These are phyloP conservation scores for Varecia variegata DNA, from an alignment of 2,797 vertebrate genomes.

Conservation along the genomic window DNA sequence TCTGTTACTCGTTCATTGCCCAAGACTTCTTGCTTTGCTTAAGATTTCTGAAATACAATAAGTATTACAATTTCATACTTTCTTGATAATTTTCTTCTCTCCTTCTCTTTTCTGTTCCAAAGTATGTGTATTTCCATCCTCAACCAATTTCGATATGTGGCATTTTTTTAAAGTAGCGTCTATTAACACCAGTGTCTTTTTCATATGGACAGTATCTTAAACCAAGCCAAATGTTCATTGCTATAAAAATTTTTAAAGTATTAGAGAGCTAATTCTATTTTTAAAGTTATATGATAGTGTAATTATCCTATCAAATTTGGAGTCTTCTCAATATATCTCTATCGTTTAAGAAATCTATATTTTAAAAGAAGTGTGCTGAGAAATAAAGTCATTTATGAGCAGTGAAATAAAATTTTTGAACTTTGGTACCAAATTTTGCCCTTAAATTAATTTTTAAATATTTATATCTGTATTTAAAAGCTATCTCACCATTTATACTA, in stretches of 20 bases:
- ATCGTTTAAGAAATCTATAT: constrained; percentile 37
- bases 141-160: not conserved
- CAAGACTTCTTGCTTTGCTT: constrained; percentile 27
- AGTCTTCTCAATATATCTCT: not conserved
- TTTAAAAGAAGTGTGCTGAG: constrained; percentile 32
- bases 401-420: constrained; percentile 44
- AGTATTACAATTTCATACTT: constrained; percentile 41
- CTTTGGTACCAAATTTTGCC: not conserved
- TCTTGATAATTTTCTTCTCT: not conserved
- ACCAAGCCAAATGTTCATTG: not conserved
- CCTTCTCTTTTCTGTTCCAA: not conserved
- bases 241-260: constrained; percentile 14
- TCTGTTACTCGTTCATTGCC: constrained; percentile 12
- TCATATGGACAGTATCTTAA: not conserved
- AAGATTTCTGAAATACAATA: constrained; percentile 33
- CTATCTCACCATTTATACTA: not conserved
- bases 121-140: not conserved
- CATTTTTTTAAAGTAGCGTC: not conserved
- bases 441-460: constrained; percentile 46
- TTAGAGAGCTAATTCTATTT: constrained; percentile 22
- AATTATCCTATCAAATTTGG: constrained; percentile 29
- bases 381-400: constrained; percentile 22
- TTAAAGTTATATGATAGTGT: not conserved
- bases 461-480: constrained; percentile 19
- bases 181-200: not conserved